Base-by-base conservation (phyloP, 1,140 invertebrate species). In the Lepidurus packardi region DNA sequence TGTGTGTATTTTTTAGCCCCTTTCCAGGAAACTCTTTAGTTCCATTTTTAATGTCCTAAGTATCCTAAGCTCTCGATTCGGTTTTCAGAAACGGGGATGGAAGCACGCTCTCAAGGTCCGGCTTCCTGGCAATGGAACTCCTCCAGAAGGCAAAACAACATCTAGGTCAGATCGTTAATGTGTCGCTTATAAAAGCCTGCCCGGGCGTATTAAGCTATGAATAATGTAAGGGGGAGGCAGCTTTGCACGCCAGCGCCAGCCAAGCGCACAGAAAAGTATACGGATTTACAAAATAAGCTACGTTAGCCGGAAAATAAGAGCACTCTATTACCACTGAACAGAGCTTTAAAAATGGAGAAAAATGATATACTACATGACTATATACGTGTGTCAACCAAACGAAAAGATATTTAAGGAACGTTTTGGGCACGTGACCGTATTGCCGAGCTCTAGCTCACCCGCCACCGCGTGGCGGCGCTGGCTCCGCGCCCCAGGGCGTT, bases 121-220 rank as follows among this genome's bases (percentile, higher is more conserved):
- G 16, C 13, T 65, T 65, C 10, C 45, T 47, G 53, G 53, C 21
- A n/a, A 65, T 65, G 16, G 21, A 65, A n/a, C 53, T 8, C 53
- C 21, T 21, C 53, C 53, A 21, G 5, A 65, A 65, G 6, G 53
- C 6, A 7, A 65, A 34, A 21, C 16, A 9, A 65, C 21, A 65
- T 65, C 8, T 65, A 65, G 53, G 53, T 65, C 53, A 16, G 16
- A 65, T 65, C 53, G 53, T 65, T 65, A 65, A 65, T 65, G 13
- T 13, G 53, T 65, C 53, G 21, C 53, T 65, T 65, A 21, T 65
- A 21, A 65, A 65, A 65, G n/a, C 16, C 53, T n/a, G 8, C 16
- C 16, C 53, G 16, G 21, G 3, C 21, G 53, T 65, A 21, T 65
- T 7, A 21, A 16, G 53, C 13, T n/a, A 65, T 65, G 53, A 65